Evolutionary conservation across 1,140 invertebrate genomes (phyloP), one percentile per base, ranked within the genome.

Genomic region (Ganaspis sp.): DNA sequence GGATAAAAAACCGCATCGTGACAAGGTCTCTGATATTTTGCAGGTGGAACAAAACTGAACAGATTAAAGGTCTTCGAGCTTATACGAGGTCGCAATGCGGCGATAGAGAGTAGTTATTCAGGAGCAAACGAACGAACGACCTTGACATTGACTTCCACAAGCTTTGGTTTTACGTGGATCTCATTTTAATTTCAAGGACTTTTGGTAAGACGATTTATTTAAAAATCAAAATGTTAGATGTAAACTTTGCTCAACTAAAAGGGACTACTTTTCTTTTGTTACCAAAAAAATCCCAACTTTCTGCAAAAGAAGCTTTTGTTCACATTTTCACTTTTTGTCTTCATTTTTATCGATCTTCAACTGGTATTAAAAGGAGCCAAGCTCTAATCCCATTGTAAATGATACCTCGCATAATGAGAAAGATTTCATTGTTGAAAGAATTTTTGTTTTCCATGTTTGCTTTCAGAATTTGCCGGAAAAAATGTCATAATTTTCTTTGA

Each of bases 21-120:
- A 64, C 58, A 64, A 64, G 58, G 23, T 64, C 58, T 29, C 9
- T 26, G 9, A 64, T 64, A 64, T 64, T 64, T 64, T 64, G 58
- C 23, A 64, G 23, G 58, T 64, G 23, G 26, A 64, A 64, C 23
- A 64, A 64, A 64, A 21, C 23, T 12, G 23, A 64, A 64, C 21
- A 26, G 58, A 64, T 29, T 29, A 64, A 11, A 64, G 58, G 58
- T 64, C 26, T 64, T 64, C 37, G 17, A 82, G 82, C 78, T 84
- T 78, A n/a, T n/a, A 76, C 83, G 78, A 85, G 81, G 81, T 81
- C 81, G 74, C 77, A 75, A 45, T 81, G 79, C 79, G 72, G 78
- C 38, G 83, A 83, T 78, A 72, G 73, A 69, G 19, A 70, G 37
- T 45, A 45, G 17, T 73, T 70, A 76, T 76, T 23, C 49, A 70